These are phyloP conservation scores for Fragum whitleyi DNA, from an alignment of 2,888 invertebrate species.

Conservation along the genomic window DNA sequence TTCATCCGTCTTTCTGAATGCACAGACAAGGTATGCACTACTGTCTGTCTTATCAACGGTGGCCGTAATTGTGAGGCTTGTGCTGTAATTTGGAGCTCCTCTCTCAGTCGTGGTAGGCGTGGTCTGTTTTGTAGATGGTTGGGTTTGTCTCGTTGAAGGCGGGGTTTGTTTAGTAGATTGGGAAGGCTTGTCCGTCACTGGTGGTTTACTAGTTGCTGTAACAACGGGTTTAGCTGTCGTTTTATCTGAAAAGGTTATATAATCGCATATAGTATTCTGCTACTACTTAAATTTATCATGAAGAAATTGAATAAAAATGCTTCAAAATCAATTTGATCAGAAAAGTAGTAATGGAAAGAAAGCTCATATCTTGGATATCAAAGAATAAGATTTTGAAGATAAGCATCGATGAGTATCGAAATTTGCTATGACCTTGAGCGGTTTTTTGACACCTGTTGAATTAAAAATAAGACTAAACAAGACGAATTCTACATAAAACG, in stretches of 20 bases:
- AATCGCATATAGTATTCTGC: too few species aligned
- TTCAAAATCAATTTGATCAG: too few species aligned
- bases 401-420: too few species aligned
- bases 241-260: neutral
- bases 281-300: too few species aligned
- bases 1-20: slow-evolving; percentile 48
- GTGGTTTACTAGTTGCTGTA: slow-evolving; percentile 39
- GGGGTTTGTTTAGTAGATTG: slow-evolving; percentile 53
- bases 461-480: too few species aligned
- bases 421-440: too few species aligned
- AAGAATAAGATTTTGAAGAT: too few species aligned
- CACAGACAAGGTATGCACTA: slow-evolving; percentile 65
- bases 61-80: slow-evolving; percentile 51
- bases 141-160: slow-evolving; percentile 52
- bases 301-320: too few species aligned
- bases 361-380: too few species aligned
- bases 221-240: slow-evolving; percentile 14
- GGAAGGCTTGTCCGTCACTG: slow-evolving; percentile 40
- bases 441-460: too few species aligned
- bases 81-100: slow-evolving; percentile 58
- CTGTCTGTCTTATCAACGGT: slow-evolving; percentile 50
- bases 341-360: too few species aligned
- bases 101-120: slow-evolving; percentile 55
- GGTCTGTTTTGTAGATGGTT: slow-evolving; percentile 47
- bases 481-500: too few species aligned